Evolutionary conservation across 2,797 vertebrate species (phyloP).

Genomic region (Arnoldichthys spilopterus): DNA sequence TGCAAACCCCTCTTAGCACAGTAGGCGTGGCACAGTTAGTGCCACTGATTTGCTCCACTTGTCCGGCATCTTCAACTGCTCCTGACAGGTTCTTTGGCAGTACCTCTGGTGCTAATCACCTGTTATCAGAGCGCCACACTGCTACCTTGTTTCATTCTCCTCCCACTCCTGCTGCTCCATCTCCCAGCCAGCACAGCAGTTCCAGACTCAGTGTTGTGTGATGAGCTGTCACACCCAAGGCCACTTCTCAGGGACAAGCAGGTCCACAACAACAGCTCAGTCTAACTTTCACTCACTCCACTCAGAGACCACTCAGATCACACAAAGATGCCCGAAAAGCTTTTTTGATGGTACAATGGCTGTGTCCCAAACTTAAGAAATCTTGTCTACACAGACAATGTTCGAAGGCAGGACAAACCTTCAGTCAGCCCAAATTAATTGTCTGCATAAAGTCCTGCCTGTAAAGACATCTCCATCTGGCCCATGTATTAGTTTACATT

Average conservation of each 20-base stretch:
- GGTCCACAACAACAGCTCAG: slow-evolving; percentile 16
- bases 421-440: neutral
- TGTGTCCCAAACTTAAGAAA: neutral
- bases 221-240: slow-evolving; percentile 23
- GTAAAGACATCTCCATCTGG: neutral
- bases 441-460: neutral
- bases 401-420: neutral
- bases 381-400: neutral
- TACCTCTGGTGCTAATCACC: slow-evolving; percentile 36
- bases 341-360: neutral
- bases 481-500: neutral
- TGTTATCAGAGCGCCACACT: slow-evolving; percentile 24
- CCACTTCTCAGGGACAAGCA: slow-evolving; percentile 18
- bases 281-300: slow-evolving; percentile 1
- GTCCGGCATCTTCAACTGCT: slow-evolving; percentile 21
- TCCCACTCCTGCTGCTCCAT: neutral
- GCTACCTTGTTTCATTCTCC: slow-evolving; percentile 12
- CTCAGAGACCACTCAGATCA: neutral
- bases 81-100: slow-evolving; percentile 16
- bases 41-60: slow-evolving; percentile 20
- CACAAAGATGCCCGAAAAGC: neutral
- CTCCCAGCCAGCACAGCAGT: slow-evolving; percentile 14
- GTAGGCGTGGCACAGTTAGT: slow-evolving; percentile 13
- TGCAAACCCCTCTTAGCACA: neutral
- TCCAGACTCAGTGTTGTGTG: slow-evolving; percentile 11